phyloP scores from a whole-genome alignment of 2,888 invertebrate genomes.

The Chrysolina haemoptera region DNA sequence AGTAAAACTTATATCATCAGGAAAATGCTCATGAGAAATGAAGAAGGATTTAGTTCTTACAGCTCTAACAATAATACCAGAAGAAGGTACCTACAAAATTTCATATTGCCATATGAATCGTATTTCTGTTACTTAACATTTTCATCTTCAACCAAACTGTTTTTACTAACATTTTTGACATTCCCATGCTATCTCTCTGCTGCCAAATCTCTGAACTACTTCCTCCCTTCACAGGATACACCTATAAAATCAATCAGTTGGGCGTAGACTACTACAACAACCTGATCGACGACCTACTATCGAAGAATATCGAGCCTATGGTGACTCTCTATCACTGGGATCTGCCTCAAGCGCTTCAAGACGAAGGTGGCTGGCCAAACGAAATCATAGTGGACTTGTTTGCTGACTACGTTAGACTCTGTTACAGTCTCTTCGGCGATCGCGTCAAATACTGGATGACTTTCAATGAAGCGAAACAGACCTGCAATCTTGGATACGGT shows the following conservation, averaged over 20 bases:
- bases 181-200: not conserved
- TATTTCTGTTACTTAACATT: no score
- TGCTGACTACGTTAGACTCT: conserved; percentile 72
- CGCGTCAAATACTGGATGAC: conserved; percentile 71
- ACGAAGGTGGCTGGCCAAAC: conserved; percentile 30
- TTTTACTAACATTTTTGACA: no score
- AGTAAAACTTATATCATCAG: no score
- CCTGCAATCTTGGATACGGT: conserved; percentile 54
- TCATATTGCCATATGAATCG: no score
- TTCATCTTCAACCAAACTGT: no score
- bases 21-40: no score
- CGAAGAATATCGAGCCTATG: conserved; percentile 72
- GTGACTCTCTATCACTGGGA: conserved; percentile 74
- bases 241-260: conserved; percentile 76
- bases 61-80: no score
- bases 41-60: no score
- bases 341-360: conserved; percentile 70
- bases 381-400: conserved; percentile 56
- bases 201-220: not conserved
- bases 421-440: conserved; percentile 58
- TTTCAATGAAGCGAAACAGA: conserved; percentile 70
- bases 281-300: conserved; percentile 65
- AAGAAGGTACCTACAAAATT: no score
- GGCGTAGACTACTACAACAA: conserved; percentile 73
- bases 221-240: conserved; percentile 59